phyloP scores from a whole-genome alignment of 2,797 vertebrate genomes.

The Intellagama lesueurii region DNA sequence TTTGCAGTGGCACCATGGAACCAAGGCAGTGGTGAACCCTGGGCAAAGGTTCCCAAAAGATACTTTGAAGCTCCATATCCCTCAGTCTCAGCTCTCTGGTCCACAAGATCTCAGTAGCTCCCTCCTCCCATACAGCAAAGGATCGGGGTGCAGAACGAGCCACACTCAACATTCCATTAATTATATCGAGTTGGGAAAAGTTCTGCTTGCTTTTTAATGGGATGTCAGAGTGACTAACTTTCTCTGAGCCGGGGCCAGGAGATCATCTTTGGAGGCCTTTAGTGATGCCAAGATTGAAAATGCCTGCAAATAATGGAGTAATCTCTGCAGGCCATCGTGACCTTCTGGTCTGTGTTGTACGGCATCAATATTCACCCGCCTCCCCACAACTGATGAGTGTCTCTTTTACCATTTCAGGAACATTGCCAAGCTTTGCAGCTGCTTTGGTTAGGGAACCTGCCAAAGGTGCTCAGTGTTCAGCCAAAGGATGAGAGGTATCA shows the following conservation, averaged over 20 bases:
- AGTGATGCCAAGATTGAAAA: background rate
- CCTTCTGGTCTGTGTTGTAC: background rate
- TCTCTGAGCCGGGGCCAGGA: background rate
- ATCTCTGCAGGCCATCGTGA: background rate
- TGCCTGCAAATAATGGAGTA: background rate
- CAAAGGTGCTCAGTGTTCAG: slow-evolving; percentile 6
- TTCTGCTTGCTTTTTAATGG: background rate
- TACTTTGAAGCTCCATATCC: background rate
- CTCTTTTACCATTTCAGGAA: background rate
- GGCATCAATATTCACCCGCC: background rate
- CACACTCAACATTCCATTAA: background rate
- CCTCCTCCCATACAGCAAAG: background rate
- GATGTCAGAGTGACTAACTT: background rate
- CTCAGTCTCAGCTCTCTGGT: background rate
- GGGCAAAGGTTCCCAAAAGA: background rate
- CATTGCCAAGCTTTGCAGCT: background rate
- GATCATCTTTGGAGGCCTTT: background rate
- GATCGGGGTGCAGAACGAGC: background rate
- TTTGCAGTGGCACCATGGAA: background rate
- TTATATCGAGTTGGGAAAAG: background rate
- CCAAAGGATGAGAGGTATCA: slow-evolving; percentile 5
- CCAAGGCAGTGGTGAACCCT: background rate
- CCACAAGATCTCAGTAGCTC: background rate
- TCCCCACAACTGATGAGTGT: background rate
- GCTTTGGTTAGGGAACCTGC: slow-evolving; percentile 1